These are phyloP conservation scores for Hyposoter dolosus DNA, from an alignment of 2,888 invertebrate species.

Conservation along the genomic window DNA sequence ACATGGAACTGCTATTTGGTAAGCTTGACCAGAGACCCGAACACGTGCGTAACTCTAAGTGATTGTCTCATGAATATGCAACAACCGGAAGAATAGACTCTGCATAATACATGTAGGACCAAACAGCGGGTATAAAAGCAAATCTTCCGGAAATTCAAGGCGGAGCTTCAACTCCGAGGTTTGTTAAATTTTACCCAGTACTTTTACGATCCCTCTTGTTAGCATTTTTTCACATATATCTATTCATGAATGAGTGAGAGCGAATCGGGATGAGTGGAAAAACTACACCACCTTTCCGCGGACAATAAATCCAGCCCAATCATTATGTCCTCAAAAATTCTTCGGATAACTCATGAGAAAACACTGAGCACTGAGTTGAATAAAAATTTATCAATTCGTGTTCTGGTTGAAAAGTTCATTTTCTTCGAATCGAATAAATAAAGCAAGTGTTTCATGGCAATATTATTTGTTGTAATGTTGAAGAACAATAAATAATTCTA, in stretches of 20 bases:
- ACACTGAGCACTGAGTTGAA: background rate
- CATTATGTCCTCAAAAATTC: background rate
- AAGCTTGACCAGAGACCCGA: constrained; percentile 46
- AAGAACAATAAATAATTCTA: too few species aligned
- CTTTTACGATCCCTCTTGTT: background rate
- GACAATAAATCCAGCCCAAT: background rate
- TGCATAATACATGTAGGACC: constrained; percentile 61
- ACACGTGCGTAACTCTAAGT: constrained; percentile 64
- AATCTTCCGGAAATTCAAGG: constrained; percentile 15
- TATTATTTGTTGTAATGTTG: background rate
- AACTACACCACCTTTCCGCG: background rate
- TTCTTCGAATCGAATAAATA: background rate
- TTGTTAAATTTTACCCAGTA: background rate
- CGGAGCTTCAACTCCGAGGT: constrained; percentile 29
- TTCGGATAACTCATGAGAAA: background rate
- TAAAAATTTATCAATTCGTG: background rate
- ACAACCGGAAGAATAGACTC: constrained; percentile 67
- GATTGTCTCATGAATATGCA: constrained; percentile 67
- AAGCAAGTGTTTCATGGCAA: background rate
- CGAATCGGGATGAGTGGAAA: background rate
- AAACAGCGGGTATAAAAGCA: constrained; percentile 32
- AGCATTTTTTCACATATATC: background rate
- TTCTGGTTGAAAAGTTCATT: background rate
- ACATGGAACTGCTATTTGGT: constrained; percentile 33
- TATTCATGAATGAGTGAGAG: background rate